Conservation (phyloP, 1,140 invertebrate species). For the Eriosoma lanigerum region DNA sequence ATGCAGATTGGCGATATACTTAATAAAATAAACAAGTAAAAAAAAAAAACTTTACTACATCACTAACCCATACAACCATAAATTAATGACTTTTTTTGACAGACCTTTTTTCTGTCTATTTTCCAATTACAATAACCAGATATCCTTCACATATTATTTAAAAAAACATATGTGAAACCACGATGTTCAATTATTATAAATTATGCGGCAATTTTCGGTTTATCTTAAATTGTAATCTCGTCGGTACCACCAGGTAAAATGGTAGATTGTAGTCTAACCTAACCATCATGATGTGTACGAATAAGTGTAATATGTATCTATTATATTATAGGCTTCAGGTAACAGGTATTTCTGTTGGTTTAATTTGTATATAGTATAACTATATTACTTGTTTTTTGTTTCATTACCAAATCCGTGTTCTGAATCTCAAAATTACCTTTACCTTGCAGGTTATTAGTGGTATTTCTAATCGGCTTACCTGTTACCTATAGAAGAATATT, state of each 20-base stretch:
- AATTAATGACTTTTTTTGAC: no score
- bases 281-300: neutral
- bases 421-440: neutral
- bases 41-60: no score
- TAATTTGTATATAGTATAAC: neutral
- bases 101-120: no score
- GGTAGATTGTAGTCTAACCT: neutral
- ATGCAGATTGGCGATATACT: no score
- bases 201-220: neutral
- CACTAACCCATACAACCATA: no score
- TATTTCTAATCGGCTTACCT: neutral
- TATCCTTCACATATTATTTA: no score
- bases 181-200: neutral
- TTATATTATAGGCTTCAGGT: neutral
- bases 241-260: neutral
- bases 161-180: no score
- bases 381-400: constrained; percentile 1
- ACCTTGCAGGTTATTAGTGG: neutral
- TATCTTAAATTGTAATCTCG: constrained; percentile 12
- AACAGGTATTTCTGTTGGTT: neutral
- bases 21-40: no score
- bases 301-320: neutral
- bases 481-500: neutral
- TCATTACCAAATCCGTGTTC: neutral
- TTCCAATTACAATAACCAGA: no score